phyloP scores from a whole-genome alignment of 1,140 invertebrate genomes.

The Probaryconus sp. region DNA sequence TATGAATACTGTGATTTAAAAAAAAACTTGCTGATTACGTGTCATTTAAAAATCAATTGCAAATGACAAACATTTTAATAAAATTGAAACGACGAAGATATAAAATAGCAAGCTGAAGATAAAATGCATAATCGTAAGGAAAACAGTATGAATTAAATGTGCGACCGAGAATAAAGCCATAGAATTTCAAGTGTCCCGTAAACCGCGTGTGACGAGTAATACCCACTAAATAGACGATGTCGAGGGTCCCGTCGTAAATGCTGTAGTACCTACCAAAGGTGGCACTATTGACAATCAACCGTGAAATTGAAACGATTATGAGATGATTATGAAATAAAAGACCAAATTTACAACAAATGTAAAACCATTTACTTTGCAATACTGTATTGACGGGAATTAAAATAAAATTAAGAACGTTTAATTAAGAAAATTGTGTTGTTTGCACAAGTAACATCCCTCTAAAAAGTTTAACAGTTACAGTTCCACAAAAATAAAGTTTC shows the following conservation, averaged over 20 bases:
- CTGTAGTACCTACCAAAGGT: slow-evolving; percentile 19
- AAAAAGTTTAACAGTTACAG: too few species aligned
- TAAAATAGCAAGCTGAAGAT: not conserved
- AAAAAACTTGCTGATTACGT: too few species aligned
- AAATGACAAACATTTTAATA: slow-evolving; percentile 20
- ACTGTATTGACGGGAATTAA: not conserved
- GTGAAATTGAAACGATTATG: slow-evolving; percentile 47
- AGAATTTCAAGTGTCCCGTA: slow-evolving; percentile 40
- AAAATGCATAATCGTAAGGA: slow-evolving; percentile 10
- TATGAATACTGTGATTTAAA: too few species aligned
- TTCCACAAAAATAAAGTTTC: too few species aligned
- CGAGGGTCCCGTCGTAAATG: slow-evolving; percentile 27
- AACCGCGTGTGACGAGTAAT: slow-evolving; percentile 24
- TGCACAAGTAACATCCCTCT: not conserved
- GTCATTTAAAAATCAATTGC: too few species aligned
- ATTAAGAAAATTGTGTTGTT: too few species aligned
- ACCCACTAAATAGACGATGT: slow-evolving; percentile 28
- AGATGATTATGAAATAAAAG: slow-evolving; percentile 32
- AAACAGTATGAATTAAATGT: slow-evolving; percentile 28
- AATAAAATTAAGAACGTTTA: slow-evolving; percentile 1
- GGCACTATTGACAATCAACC: slow-evolving; percentile 33
- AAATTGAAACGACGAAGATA: slow-evolving; percentile 4
- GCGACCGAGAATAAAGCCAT: slow-evolving; percentile 30
- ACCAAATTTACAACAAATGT: slow-evolving; percentile 17
- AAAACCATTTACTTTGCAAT: slow-evolving; percentile 1